Evolutionary conservation across 2,113 vertebrate species (phyloP).

Genomic region (Accipiter virgatus): DNA sequence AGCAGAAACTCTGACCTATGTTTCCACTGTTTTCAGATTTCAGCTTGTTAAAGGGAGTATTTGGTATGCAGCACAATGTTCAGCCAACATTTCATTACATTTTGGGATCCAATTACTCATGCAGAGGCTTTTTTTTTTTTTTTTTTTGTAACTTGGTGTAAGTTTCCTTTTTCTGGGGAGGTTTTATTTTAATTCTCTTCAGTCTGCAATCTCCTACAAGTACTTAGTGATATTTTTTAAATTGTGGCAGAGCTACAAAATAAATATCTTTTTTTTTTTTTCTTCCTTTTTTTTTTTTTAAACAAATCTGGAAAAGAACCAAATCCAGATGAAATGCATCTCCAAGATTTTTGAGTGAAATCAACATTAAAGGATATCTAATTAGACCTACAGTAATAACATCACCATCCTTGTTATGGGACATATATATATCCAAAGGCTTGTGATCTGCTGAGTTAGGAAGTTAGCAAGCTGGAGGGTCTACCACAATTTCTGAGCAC

Average conservation of each 20-base stretch:
- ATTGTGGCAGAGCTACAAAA: conserved; percentile 7
- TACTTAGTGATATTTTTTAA: conserved; percentile 34
- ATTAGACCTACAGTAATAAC: conserved; percentile 51
- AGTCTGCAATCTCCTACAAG: conserved; percentile 16
- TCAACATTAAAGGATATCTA: conserved; percentile 42
- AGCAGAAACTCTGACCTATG: conserved; percentile 15
- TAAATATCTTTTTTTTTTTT: conserved; percentile 2
- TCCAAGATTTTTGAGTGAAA: conserved; percentile 36
- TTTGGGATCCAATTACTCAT: conserved; percentile 57
- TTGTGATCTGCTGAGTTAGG: conserved; percentile 64
- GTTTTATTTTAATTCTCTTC: conserved; percentile 58
- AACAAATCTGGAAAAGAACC: conserved; percentile 51
- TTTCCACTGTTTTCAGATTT: conserved; percentile 48
- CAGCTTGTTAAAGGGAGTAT: conserved; percentile 36
- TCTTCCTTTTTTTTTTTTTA: not conserved
- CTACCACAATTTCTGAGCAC: conserved; percentile 42
- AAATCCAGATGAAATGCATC: conserved; percentile 52
- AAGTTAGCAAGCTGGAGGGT: conserved; percentile 62
- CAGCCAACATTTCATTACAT: conserved; percentile 45
- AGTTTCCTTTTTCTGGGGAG: conserved; percentile 43
- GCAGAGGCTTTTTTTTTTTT: not conserved
- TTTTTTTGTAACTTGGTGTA: conserved; percentile 22
- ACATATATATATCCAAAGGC: conserved; percentile 21
- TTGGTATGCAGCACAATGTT: not conserved
- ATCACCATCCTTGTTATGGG: conserved; percentile 37